Conservation (phyloP, 1,140 invertebrate genomes). For the Nylanderia fulva region DNA sequence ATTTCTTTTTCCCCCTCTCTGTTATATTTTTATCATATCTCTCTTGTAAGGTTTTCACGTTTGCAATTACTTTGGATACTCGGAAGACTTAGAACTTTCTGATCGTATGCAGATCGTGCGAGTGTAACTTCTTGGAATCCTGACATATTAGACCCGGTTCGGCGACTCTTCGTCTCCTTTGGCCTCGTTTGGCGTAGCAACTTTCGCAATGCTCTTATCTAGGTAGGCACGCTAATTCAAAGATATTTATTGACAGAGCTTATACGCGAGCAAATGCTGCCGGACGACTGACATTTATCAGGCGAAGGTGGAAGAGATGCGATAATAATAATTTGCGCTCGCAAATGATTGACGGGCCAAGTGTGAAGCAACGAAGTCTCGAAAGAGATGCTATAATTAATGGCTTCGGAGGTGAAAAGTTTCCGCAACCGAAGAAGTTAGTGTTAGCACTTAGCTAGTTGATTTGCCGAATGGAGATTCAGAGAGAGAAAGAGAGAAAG, state of each 20-base stretch:
- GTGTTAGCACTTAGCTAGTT: not conserved
- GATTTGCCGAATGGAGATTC: not conserved
- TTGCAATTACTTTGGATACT: not conserved
- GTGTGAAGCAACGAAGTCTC: slow-evolving; percentile 47
- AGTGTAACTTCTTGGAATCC: slow-evolving; percentile 49
- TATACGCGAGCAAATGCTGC: slow-evolving; percentile 56
- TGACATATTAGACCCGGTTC: slow-evolving; percentile 14
- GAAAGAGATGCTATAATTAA: slow-evolving; percentile 68
- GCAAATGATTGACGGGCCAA: slow-evolving; percentile 24
- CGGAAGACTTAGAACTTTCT: not conserved
- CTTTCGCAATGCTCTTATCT: slow-evolving; percentile 65
- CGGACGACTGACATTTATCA: slow-evolving; percentile 70
- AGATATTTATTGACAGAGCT: slow-evolving; percentile 64
- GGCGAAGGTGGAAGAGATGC: slow-evolving; percentile 56
- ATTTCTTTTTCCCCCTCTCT: not conserved
- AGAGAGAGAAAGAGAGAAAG: not conserved
- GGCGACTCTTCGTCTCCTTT: slow-evolving; percentile 23
- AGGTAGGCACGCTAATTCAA: slow-evolving; percentile 49
- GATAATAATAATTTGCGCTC: slow-evolving; percentile 43
- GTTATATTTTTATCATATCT: not conserved
- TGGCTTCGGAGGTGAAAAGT: slow-evolving; percentile 48
- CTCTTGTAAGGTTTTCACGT: not conserved
- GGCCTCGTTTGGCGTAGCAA: not conserved
- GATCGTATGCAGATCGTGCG: not conserved
- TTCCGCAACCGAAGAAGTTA: slow-evolving; percentile 22